Base-by-base conservation (phyloP, 1,140 invertebrate genomes). In the Zaprionus inermis region DNA sequence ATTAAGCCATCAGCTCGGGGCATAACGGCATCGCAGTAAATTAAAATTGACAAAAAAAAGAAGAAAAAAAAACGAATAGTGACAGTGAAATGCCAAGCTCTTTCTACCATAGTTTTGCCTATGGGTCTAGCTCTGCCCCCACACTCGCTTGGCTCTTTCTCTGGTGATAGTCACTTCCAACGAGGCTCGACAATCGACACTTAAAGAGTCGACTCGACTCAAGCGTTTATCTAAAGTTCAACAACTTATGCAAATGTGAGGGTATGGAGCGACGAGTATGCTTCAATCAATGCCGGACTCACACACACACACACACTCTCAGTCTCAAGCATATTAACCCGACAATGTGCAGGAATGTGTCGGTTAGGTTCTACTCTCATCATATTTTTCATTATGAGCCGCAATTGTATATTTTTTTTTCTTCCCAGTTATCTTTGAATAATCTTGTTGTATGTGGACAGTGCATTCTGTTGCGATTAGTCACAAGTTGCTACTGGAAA, bases 141-240 rank as follows among this genome's bases (percentile, higher is more conserved):
- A 14, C 16, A 5, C 3, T 22, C 44, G 11, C 18, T 44, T 9
- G n/a, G 38, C n/a, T 16, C 18, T 59, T 30, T 36, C 28, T 30
- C 5, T 41, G 16, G 32, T 32, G 79, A 82, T 82, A 71, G 79
- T 38, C 5, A 14, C 36, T 82, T 76, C 72, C 58, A 60, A 56
- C 55, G 63, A 44, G 38, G 55, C 79, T 70, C 61, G 67, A 68
- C 78, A 80, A 74, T 72, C 49, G 70, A 77, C 63, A 71, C 72
- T 75, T 54, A 60, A 63, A 64, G 61, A 71, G 61, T 58, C 59
- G 57, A 38, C 30, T 57, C 20, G 54, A 64, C 72, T 72, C 56
- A 60, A 86, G 52, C 83, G 67, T 89, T 88, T 88, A 88, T 88
- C 83, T 83, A 80, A 83, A 86, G 83, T 86, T 86, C 83, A 86